Evolutionary conservation across 2,888 invertebrate species (phyloP), one percentile per base, ranked within the genome.

Genomic region (Tetropium fuscum): DNA sequence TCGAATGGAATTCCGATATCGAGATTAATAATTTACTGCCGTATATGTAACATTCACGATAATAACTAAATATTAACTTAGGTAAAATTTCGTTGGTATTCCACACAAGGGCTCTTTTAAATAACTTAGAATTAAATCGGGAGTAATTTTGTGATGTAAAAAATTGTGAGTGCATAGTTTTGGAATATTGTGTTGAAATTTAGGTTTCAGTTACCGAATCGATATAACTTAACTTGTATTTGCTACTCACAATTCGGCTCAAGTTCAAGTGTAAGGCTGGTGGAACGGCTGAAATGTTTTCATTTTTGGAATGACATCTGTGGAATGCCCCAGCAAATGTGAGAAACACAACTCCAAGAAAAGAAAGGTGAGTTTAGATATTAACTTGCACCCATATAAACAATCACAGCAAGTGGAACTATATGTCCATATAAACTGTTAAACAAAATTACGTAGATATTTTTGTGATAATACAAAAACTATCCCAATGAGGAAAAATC

Each of bases 341-440:
- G 66, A 69, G 53, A 70, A 66, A 53, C 70, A 70, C 53, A 72
- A 70, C 58, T 68, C 63, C 18, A 72, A 72, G 53, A 72, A 68
- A 56, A 60, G 71, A 58, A 70, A 72, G 71, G 71, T 72, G 40
- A 63, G 63, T 58, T 6, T 3, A 4, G n/a, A n/a, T n/a, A n/a
- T n/a, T 34, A 18, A 7, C 8, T 30, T n/a, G 30, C 4, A 30
- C 30, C 7, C 30, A 2, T 22, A 22, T 3, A 22, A 22, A 22
- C 22, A 22, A 5, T 22, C 22, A 7, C 22, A 22, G 7, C 7
- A 22, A 22, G 7, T 22, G 7, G 4, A 7, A n/a, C n/a, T n/a
- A n/a, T n/a, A n/a, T n/a, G n/a, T n/a, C n/a, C n/a, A n/a, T n/a
- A n/a, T n/a, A n/a, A n/a, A n/a, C n/a, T n/a, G n/a, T n/a, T n/a